A percentile compares a stretch with the other conserved stretches of the same genome.
Conservation (phyloP, 2,888 invertebrate genomes). For the Bellardia bayeri region DNA sequence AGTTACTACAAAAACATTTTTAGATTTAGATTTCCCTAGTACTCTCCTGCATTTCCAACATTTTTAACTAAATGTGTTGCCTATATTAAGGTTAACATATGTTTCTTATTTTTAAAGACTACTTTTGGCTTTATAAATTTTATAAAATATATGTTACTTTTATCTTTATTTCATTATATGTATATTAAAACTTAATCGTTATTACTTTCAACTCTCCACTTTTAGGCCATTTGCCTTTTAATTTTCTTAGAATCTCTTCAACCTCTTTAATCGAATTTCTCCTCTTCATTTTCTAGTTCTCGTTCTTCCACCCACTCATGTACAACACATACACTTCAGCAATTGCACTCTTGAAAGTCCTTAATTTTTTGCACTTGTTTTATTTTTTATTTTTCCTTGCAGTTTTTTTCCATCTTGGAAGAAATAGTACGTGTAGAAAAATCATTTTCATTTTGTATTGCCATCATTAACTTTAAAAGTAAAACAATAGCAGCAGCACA, state of each 20-base stretch:
- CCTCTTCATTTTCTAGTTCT: neutral
- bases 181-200: neutral
- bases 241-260: neutral
- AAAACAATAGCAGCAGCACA: conserved; percentile 64
- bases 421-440: conserved; percentile 55
- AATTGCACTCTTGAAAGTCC: conserved; percentile 42
- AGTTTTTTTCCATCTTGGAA: neutral
- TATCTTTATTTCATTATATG: neutral
- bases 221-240: neutral
- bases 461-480: conserved; percentile 68
- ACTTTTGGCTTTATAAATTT: neutral
- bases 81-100: neutral
- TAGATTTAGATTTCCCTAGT: no score
- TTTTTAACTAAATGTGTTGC: neutral
- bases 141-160: neutral
- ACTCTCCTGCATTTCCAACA: no score
- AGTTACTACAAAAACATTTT: no score
- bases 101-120: neutral
- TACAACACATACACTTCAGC: conserved; percentile 10
- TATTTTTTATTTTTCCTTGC: neutral
- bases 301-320: neutral
- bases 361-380: conserved; percentile 32
- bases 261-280: neutral
- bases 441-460: conserved; percentile 62
- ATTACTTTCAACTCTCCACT: neutral